Base-by-base conservation (phyloP, 2,797 vertebrate genomes). In the Nannoperca obscura region DNA sequence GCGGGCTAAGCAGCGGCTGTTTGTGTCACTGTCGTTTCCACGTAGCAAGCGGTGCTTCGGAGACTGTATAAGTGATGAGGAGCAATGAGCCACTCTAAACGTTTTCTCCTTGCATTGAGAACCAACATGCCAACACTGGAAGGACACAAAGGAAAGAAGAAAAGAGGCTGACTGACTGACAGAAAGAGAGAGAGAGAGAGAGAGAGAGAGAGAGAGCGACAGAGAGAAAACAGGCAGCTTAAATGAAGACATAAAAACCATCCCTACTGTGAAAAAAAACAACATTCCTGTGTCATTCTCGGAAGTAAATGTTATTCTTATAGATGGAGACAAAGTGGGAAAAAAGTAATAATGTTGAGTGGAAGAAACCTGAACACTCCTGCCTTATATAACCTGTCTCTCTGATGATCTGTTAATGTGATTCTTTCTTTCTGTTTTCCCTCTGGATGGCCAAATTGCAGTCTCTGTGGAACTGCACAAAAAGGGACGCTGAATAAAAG, bases 21-120 rank as follows among this genome's bases (percentile, higher is more conserved):
- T 87, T 80, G 54, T 78, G 38, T 80, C 47, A 11, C 13, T 34
- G 62, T 71, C 40, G 61, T 82, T 80, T 63, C 66, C 34, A 63
- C 17, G 63, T 68, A 34, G 40, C n/a, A 12, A 75, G 32, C 12
- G 1, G 12, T 15, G 57, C 34, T 67, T 40, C 36, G 9, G 24
- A 54, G 49, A 74, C 32, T 6, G 24, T 32, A 0, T 42, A 73
- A 83, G 73, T 34, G 57, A 68, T 38, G 40, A 64, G 58, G 71
- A 34, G 67, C 74, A 83, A 69, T 40, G 36, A 74, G 50, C 4
- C 1, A 19, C 22, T 49, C n/a, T 60, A 17, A 78, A 76, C 75
- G n/a, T 70, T 66, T 68, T 78, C 63, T 65, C 54, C 38, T 27
- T 49, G 24, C 50, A 78, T 74, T 52, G 53, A 24, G 30, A 74